Evolutionary conservation across 2,888 invertebrate genomes (phyloP).

Genomic region (Athalia rosae): DNA sequence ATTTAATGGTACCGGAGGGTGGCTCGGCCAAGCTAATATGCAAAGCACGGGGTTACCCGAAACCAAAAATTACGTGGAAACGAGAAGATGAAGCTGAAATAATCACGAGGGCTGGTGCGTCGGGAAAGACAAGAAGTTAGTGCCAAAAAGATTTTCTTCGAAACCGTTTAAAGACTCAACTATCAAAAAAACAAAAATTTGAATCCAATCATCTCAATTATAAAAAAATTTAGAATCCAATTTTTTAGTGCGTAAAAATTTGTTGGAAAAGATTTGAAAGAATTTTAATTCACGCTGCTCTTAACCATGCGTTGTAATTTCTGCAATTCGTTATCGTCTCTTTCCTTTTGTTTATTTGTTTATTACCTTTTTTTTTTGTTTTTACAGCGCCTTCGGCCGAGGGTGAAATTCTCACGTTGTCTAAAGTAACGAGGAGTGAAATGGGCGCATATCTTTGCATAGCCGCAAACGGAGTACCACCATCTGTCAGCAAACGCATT

Average conservation of each 20-base stretch:
- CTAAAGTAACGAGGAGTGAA: constrained; percentile 91
- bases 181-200: too few relatives aligned
- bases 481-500: constrained; percentile 92
- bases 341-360: background rate
- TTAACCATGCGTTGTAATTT: too few relatives aligned
- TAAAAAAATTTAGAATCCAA: too few relatives aligned
- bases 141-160: background rate
- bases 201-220: too few relatives aligned
- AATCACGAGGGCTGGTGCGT: constrained; percentile 83
- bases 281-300: too few relatives aligned
- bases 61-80: constrained; percentile 90
- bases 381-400: constrained; percentile 81
- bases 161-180: background rate
- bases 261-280: background rate
- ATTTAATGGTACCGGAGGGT: constrained; percentile 96
- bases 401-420: constrained; percentile 87
- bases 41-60: constrained; percentile 89
- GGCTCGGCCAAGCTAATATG: constrained; percentile 91
- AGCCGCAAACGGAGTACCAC: constrained; percentile 91
- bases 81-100: constrained; percentile 91
- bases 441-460: constrained; percentile 93
- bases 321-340: too few relatives aligned
- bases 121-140: constrained; percentile 84
- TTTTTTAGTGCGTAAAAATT: background rate
- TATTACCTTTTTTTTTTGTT: constrained; percentile 47